phyloP scores from a whole-genome alignment of 2,888 invertebrate species.

The Melitaea athalia region DNA sequence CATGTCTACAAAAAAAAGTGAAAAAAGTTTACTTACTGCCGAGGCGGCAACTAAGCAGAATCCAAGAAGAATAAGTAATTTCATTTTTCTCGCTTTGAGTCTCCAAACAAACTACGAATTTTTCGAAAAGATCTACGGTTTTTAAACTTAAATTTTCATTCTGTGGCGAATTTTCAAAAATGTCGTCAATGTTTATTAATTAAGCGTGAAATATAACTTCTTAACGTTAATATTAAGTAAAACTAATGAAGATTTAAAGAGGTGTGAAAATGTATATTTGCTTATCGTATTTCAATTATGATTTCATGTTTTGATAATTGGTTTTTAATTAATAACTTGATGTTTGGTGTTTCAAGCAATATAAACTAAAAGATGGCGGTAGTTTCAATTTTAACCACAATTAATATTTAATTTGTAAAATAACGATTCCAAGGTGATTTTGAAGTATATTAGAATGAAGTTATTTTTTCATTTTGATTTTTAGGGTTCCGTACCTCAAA shows the following conservation, averaged over 20 bases:
- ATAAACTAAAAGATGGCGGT: no score
- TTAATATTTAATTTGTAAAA: no score
- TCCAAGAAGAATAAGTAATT: slow-evolving; percentile 28
- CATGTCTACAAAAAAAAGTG: background rate
- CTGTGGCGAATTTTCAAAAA: slow-evolving; percentile 28
- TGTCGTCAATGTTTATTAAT: slow-evolving; percentile 26
- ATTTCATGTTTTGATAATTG: no score
- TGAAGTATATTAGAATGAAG: no score
- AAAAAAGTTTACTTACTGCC: background rate
- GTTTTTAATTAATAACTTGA: no score
- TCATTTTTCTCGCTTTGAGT: slow-evolving; percentile 29
- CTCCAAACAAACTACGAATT: slow-evolving; percentile 23
- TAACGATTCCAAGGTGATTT: no score
- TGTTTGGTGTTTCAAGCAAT: no score
- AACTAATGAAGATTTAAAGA: background rate
- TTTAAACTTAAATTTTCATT: slow-evolving; percentile 21
- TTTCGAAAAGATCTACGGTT: slow-evolving; percentile 2
- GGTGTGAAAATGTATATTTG: no score
- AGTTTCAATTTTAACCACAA: no score
- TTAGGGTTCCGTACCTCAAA: no score
- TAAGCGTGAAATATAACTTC: slow-evolving; percentile 22
- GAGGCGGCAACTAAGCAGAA: slow-evolving; percentile 13
- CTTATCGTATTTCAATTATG: no score
- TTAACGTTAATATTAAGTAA: background rate
- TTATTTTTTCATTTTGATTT: no score